These are phyloP conservation scores for Polydrusus pterygomalis DNA, from an alignment of 2,888 invertebrate species.

Conservation along the genomic window DNA sequence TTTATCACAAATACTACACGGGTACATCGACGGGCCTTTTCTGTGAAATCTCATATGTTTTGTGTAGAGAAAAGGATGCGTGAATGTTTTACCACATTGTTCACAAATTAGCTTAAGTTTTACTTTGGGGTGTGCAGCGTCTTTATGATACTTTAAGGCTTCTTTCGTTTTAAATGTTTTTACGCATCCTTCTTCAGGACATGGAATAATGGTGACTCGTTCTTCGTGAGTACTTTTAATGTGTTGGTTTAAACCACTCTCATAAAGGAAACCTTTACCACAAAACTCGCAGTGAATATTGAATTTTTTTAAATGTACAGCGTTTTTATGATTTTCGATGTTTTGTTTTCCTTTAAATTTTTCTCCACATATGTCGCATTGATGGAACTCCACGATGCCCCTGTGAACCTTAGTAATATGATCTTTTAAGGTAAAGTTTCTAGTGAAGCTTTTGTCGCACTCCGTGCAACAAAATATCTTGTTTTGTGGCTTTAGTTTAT, in stretches of 20 bases:
- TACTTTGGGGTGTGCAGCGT: slow-evolving; percentile 29
- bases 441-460: slow-evolving; percentile 33
- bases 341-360: slow-evolving; percentile 71
- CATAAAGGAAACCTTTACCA: slow-evolving; percentile 60
- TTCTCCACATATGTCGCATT: slow-evolving; percentile 59
- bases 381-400: slow-evolving; percentile 15
- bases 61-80: slow-evolving; percentile 41
- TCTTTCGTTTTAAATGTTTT: slow-evolving; percentile 34
- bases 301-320: slow-evolving; percentile 53
- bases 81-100: slow-evolving; percentile 57
- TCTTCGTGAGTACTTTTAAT: slow-evolving; percentile 47
- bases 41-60: slow-evolving; percentile 36
- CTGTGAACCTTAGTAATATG: slow-evolving; percentile 37
- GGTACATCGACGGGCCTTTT: slow-evolving; percentile 21
- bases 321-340: slow-evolving; percentile 73
- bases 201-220: slow-evolving; percentile 29
- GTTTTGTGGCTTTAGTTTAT: slow-evolving; percentile 8
- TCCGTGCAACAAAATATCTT: slow-evolving; percentile 32
- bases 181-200: slow-evolving; percentile 28
- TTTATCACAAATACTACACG: slow-evolving; percentile 71
- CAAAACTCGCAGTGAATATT: slow-evolving; percentile 68
- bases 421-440: slow-evolving; percentile 32
- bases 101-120: slow-evolving; percentile 50
- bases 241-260: slow-evolving; percentile 62
- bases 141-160: slow-evolving; percentile 30